Evolutionary conservation across 2,888 invertebrate genomes (phyloP).

Genomic region (Isotomurus palustris): DNA sequence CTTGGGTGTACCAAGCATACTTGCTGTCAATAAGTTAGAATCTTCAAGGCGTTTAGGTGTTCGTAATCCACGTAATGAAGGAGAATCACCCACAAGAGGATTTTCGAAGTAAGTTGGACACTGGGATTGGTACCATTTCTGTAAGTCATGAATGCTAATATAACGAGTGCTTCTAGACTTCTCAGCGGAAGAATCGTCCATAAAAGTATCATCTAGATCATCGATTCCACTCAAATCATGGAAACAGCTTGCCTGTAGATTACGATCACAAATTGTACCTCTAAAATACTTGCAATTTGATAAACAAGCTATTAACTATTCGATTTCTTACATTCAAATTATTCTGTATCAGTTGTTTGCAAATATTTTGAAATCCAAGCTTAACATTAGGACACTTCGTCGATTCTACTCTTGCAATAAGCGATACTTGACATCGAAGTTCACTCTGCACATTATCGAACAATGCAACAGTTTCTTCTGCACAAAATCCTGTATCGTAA

Average conservation of each 20-base stretch:
- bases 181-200: background rate
- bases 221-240: background rate
- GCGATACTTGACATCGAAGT: background rate
- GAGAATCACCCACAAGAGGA: background rate
- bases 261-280: too few relatives aligned
- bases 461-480: conserved; percentile 24
- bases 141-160: conserved; percentile 15
- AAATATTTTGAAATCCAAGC: conserved; percentile 27
- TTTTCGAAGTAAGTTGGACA: conserved; percentile 1
- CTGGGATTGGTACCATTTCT: conserved; percentile 11
- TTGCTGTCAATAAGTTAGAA: background rate
- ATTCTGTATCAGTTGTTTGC: conserved; percentile 16
- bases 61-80: background rate
- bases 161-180: conserved; percentile 2
- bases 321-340: background rate
- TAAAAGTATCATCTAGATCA: background rate
- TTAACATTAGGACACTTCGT: conserved; percentile 20
- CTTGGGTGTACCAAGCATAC: background rate
- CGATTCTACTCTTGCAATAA: conserved; percentile 17
- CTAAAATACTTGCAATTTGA: too few relatives aligned
- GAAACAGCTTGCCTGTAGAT: background rate
- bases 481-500: conserved; percentile 20
- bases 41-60: background rate
- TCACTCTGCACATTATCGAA: conserved; percentile 22
- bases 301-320: too few relatives aligned